Percentiles rank a stretch among this genome's conserved stretches.
Evolutionary conservation across 2,113 vertebrate species (phyloP).

Genomic region (Malurus elegans): DNA sequence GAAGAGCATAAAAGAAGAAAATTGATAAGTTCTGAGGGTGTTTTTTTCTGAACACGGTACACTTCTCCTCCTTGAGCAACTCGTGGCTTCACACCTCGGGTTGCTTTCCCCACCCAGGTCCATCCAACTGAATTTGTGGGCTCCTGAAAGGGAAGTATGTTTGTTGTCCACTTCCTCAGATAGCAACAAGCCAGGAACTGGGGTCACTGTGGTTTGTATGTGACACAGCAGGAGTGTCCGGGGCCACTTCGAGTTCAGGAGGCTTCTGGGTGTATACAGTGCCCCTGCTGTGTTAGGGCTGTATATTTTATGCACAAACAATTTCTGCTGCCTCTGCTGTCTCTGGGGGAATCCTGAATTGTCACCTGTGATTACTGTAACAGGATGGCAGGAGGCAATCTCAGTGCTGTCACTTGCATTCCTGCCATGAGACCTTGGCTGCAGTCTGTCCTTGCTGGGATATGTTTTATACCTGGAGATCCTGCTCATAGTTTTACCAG

Average conservation of each 20-base stretch:
- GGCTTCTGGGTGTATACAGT: neutral
- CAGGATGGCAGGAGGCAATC: neutral
- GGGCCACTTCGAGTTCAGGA: neutral
- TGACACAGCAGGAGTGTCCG: neutral
- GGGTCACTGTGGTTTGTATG: neutral
- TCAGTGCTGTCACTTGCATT: neutral
- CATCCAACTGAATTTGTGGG: neutral
- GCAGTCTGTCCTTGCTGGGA: neutral
- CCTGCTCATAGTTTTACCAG: neutral
- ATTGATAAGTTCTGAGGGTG: neutral
- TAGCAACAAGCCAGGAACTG: neutral
- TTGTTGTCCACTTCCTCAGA: neutral
- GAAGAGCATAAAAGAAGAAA: neutral
- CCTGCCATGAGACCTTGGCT: neutral
- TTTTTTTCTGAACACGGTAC: neutral
- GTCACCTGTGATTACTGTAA: neutral
- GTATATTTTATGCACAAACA: neutral
- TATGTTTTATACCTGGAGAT: neutral
- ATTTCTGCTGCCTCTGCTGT: neutral
- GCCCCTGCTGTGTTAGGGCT: neutral
- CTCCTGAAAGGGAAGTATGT: neutral
- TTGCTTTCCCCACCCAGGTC: neutral
- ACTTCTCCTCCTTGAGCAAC: neutral
- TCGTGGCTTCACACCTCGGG: neutral
- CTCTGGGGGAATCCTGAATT: neutral